Evolutionary conservation across 2,113 vertebrate species (phyloP).

Genomic region (Emydura subglobosa): DNA sequence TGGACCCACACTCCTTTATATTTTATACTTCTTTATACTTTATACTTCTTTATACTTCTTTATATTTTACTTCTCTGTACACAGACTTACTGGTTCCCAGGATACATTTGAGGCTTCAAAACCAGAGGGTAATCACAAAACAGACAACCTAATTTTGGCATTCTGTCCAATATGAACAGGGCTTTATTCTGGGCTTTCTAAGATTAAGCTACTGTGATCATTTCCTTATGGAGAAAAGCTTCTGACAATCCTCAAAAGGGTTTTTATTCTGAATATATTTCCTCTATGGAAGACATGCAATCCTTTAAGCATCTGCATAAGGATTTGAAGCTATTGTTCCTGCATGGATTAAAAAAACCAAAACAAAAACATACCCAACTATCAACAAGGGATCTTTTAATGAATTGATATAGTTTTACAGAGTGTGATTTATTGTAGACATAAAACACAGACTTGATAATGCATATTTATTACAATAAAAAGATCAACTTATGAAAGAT

Average conservation of each 20-base stretch:
- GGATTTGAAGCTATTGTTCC: background rate
- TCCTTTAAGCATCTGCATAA: background rate
- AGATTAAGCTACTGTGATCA: slow-evolving; percentile 20
- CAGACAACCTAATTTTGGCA: background rate
- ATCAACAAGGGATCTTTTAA: slow-evolving; percentile 43
- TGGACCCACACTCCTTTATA: no score
- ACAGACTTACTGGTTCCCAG: background rate
- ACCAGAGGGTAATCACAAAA: background rate
- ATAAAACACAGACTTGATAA: slow-evolving; percentile 53
- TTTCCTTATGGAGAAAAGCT: background rate
- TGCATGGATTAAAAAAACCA: background rate
- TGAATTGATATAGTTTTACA: slow-evolving; percentile 42
- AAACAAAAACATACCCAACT: background rate
- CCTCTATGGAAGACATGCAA: background rate
- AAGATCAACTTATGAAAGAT: slow-evolving; percentile 60
- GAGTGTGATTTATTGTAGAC: slow-evolving; percentile 56
- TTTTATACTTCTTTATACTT: no score
- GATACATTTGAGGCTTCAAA: background rate
- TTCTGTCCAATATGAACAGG: background rate
- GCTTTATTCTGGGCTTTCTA: background rate
- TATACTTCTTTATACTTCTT: no score
- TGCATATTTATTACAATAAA: slow-evolving; percentile 60
- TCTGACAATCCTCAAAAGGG: background rate
- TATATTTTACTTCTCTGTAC: background rate
- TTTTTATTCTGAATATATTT: slow-evolving; percentile 28